phyloP scores from a whole-genome alignment of 2,888 invertebrate species.

The Lysandra coridon region DNA sequence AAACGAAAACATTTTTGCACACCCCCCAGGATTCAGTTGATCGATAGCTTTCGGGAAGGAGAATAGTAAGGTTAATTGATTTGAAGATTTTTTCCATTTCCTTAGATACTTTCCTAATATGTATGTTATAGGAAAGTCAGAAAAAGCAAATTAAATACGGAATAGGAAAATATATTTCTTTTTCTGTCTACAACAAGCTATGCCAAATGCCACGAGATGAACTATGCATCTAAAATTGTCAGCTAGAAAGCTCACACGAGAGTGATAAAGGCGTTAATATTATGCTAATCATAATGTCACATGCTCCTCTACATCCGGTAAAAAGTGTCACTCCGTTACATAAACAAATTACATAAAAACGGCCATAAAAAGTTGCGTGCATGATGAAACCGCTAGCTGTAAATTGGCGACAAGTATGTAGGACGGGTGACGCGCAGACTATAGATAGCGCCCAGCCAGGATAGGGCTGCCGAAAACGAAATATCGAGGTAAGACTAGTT shows the following conservation, averaged over 20 bases:
- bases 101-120: too few relatives aligned
- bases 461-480: not conserved
- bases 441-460: conserved; percentile 59
- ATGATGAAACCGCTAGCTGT: conserved; percentile 53
- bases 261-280: not conserved
- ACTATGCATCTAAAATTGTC: too few relatives aligned
- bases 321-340: conserved; percentile 12
- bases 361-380: conserved; percentile 51
- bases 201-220: too few relatives aligned
- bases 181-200: too few relatives aligned
- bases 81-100: not conserved
- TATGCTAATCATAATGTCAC: not conserved
- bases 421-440: conserved; percentile 66
- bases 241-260: not conserved
- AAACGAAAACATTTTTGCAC: too few relatives aligned
- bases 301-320: not conserved
- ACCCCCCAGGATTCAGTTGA: not conserved
- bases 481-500: not conserved
- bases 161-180: too few relatives aligned
- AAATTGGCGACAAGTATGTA: conserved; percentile 61
- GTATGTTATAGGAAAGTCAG: too few relatives aligned
- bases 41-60: not conserved
- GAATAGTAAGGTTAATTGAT: not conserved
- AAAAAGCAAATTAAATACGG: too few relatives aligned
- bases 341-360: conserved; percentile 13